Percentiles rank a stretch among this genome's conserved stretches.
These are phyloP conservation scores for Drosophila rellima DNA, from an alignment of 2,888 invertebrate genomes.

Conservation along the genomic window DNA sequence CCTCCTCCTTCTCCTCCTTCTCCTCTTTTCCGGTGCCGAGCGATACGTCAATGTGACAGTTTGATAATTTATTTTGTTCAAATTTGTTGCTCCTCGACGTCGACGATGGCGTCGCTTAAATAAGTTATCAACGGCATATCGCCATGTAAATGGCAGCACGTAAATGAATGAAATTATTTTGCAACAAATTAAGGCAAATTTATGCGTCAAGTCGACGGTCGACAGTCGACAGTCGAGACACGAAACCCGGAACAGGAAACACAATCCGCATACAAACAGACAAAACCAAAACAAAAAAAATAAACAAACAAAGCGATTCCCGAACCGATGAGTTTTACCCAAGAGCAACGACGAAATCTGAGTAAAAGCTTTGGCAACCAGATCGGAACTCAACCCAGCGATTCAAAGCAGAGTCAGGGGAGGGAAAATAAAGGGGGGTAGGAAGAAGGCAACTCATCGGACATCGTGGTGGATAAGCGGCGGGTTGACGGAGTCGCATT, in stretches of 20 bases:
- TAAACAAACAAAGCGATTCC: constrained; percentile 55
- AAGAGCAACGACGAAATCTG: constrained; percentile 66
- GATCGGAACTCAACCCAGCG: constrained; percentile 48
- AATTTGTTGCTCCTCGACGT: constrained; percentile 66
- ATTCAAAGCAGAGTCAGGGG: constrained; percentile 1
- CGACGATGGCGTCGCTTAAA: constrained; percentile 71
- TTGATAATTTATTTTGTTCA: constrained; percentile 80
- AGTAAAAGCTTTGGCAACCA: constrained; percentile 68
- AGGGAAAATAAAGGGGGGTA: background rate
- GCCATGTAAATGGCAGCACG: constrained; percentile 78
- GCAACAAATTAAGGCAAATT: constrained; percentile 82
- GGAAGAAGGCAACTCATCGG: constrained; percentile 5
- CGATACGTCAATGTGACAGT: constrained; percentile 82
- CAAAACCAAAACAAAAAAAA: constrained; percentile 30
- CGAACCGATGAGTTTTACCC: constrained; percentile 53
- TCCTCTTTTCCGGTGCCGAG: constrained; percentile 30
- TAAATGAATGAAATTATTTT: constrained; percentile 83
- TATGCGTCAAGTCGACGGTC: constrained; percentile 71
- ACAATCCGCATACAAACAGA: constrained; percentile 26
- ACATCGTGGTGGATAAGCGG: constrained; percentile 39
- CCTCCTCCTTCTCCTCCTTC: constrained; percentile 29
- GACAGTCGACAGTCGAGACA: constrained; percentile 47
- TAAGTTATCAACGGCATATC: constrained; percentile 77
- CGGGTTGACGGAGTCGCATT: background rate
- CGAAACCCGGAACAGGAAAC: constrained; percentile 30